Evolutionary conservation across 2,113 vertebrate genomes (phyloP).

Genomic region (Nibea coibor): DNA sequence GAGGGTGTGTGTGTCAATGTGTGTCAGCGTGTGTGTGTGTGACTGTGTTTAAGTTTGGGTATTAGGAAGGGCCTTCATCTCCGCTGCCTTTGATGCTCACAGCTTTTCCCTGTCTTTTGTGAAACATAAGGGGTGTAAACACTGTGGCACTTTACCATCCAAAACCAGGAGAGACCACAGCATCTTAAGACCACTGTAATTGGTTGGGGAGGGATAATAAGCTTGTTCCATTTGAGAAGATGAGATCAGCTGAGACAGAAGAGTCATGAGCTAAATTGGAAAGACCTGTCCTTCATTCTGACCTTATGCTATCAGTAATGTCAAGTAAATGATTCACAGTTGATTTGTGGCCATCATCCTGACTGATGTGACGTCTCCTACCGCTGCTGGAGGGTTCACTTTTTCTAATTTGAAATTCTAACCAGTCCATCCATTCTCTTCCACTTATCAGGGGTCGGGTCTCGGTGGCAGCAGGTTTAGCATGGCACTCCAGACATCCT

Average conservation of each 20-base stretch:
- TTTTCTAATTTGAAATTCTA: background rate
- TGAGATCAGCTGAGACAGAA: background rate
- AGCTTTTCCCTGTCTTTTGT: conserved; percentile 26
- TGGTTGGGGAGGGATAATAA: conserved; percentile 38
- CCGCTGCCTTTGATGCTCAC: conserved; percentile 41
- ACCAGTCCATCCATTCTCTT: background rate
- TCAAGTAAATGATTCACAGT: background rate
- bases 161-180: background rate
- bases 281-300: background rate
- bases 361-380: background rate
- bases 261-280: conserved; percentile 1
- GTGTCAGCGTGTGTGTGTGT: background rate
- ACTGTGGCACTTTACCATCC: background rate
- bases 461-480: too few species aligned
- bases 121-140: background rate
- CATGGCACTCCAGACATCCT: too few species aligned
- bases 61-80: conserved; percentile 43
- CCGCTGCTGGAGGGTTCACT: background rate
- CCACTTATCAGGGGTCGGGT: too few species aligned
- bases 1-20: background rate
- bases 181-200: conserved; percentile 26
- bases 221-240: conserved; percentile 7
- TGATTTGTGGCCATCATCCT: background rate
- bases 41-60: conserved; percentile 1
- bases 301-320: fast-evolving